phyloP scores from a whole-genome alignment of 2,888 invertebrate species.

The Hermodice carunculata region DNA sequence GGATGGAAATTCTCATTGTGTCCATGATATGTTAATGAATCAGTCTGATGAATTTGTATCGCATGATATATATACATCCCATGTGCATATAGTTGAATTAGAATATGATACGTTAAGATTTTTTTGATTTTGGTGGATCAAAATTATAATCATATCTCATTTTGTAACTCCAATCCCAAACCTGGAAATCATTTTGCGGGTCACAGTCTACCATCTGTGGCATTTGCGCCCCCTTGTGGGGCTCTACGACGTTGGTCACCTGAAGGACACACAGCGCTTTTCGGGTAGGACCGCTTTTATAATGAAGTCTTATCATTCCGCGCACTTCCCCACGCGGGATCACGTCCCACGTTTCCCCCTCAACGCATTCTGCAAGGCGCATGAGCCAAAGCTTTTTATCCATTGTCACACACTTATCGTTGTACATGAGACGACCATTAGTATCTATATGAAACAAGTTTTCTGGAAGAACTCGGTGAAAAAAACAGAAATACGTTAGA shows the following conservation, averaged over 20 bases:
- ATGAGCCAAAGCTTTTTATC: constrained; percentile 34
- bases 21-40: too few species aligned
- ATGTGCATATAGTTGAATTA: too few species aligned
- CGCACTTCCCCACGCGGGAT: constrained; percentile 25
- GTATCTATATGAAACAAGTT: constrained; percentile 46
- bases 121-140: constrained; percentile 23
- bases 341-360: constrained; percentile 34
- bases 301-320: constrained; percentile 16
- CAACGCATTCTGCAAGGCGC: constrained; percentile 23
- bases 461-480: constrained; percentile 45
- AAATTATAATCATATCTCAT: constrained; percentile 43
- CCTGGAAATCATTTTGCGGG: constrained; percentile 26
- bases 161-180: constrained; percentile 42
- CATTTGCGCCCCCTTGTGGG: constrained; percentile 49
- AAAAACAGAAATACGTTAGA: constrained; percentile 48
- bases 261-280: constrained; percentile 1
- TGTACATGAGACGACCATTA: constrained; percentile 32
- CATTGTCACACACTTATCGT: constrained; percentile 29
- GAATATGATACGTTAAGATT: neutral
- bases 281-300: neutral
- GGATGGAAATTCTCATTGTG: too few species aligned
- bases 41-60: too few species aligned
- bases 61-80: too few species aligned
- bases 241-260: constrained; percentile 44
- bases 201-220: constrained; percentile 38